Base-by-base conservation (phyloP, 2,113 vertebrate genomes). In the Anhinga anhinga region DNA sequence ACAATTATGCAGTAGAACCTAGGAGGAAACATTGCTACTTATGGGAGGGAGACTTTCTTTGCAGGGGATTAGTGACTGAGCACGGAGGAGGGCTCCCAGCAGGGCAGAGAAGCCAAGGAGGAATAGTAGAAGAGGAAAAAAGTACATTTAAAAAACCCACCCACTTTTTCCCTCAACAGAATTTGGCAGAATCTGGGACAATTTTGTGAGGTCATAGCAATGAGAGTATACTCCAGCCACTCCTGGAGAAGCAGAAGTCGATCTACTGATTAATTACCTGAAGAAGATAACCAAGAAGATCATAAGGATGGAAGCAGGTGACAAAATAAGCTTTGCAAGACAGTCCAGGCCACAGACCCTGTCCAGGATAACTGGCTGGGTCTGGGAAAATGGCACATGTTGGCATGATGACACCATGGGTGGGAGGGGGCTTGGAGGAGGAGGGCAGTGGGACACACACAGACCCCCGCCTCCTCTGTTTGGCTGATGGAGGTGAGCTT, bases 131-230 rank as follows among this genome's bases (percentile, higher is more conserved):
- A 59, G 15, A 73, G 1, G 4, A 26, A 18, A 66, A 67, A 71
- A 29, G 11, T 1, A 32, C 0, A 0, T 16, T 21, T 32, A 3
- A 52, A 32, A 74, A 55, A 65, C 5, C 0, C 5, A n/a, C 5
- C 0, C 16, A 14, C 5, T 52, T 93, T 45, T 74, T 10, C 4
- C 38, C 36, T 83, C 49, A 67, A 38, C 27, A 50, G 4, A 25
- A 67, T 86, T 47, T 67, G 9, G 10, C 15, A 95, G 53, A 82
- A 52, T 53, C 19, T 79, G 40, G 14, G 16, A 32, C 11, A 53
- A n/a, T 44, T 79, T 42, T 2, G 5, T 34, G 52, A 87, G 9
- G n/a, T 80, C 12, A 27, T 1, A 6, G 52, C 36, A 69, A 76
- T 25, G 2, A 71, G 0, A 50, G 4, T 15, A 55, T 17, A 25